Conservation (phyloP, 2,888 invertebrate species). For the Acleris laterana region DNA sequence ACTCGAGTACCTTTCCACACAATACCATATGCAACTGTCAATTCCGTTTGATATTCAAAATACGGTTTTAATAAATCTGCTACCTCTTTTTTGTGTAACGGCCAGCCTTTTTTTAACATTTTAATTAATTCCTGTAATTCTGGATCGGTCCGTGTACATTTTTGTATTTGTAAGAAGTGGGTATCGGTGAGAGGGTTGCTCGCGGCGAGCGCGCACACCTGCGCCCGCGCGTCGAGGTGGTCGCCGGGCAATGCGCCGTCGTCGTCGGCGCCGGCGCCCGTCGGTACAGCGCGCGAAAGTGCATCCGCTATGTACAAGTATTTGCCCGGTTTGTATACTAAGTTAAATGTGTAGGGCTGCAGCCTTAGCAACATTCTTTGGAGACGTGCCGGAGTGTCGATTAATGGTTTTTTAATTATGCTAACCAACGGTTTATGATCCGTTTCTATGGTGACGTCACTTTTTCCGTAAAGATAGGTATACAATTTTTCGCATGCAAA, state of each 20-base stretch:
- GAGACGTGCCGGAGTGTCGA: constrained; percentile 33
- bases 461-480: constrained; percentile 17
- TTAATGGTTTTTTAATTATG: constrained; percentile 41
- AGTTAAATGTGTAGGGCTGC: constrained; percentile 40
- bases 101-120: no score
- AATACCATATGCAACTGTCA: no score
- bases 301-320: constrained; percentile 39
- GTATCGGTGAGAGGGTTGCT: constrained; percentile 14
- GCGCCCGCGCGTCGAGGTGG: constrained; percentile 4
- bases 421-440: constrained; percentile 33
- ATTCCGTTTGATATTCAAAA: no score
- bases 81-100: no score
- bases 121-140: constrained; percentile 31
- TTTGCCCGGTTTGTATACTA: constrained; percentile 39
- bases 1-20: no score
- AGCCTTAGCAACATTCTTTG: constrained; percentile 38
- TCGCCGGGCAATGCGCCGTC: background rate
- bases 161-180: constrained; percentile 29
- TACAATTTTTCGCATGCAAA: constrained; percentile 23
- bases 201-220: constrained; percentile 14
- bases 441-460: constrained; percentile 10
- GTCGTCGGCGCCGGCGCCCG: background rate
- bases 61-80: no score
- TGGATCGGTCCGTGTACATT: constrained; percentile 19
- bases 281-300: constrained; percentile 29